phyloP scores from a whole-genome alignment of 2,797 vertebrate genomes.

The Okamejei kenojei region DNA sequence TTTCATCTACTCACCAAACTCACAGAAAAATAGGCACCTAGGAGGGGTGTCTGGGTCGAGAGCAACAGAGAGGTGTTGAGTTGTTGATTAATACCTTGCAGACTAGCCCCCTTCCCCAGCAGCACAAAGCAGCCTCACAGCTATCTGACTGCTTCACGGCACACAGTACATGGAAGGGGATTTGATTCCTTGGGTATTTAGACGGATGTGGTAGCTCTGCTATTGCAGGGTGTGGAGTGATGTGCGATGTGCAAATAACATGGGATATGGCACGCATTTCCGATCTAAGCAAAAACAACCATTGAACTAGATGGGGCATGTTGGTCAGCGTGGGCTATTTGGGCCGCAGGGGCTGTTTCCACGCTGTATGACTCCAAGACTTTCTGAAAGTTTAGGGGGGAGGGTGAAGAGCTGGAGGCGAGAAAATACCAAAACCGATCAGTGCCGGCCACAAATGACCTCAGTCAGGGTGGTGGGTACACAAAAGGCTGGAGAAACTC shows the following conservation, averaged over 20 bases:
- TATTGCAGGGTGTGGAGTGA: neutral
- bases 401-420: too few species aligned
- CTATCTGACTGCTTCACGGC: neutral
- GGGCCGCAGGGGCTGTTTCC: too few species aligned
- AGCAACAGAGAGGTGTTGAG: neutral
- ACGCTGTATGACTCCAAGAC: too few species aligned
- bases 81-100: slow-evolving; percentile 21
- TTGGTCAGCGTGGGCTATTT: too few species aligned
- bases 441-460: too few species aligned
- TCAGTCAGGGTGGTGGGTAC: too few species aligned
- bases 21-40: neutral
- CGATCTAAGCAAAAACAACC: neutral
- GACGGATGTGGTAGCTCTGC: neutral
- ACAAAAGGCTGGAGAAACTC: too few species aligned
- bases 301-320: neutral
- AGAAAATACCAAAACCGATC: too few species aligned
- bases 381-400: too few species aligned
- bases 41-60: neutral
- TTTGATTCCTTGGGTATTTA: slow-evolving; percentile 4
- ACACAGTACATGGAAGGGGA: slow-evolving; percentile 2
- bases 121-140: neutral
- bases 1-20: neutral
- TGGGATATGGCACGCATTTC: neutral
- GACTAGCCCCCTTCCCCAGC: neutral
- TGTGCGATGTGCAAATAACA: neutral